Evolutionary conservation across 1,140 invertebrate genomes (phyloP).

Genomic region (Gryllus bimaculatus): DNA sequence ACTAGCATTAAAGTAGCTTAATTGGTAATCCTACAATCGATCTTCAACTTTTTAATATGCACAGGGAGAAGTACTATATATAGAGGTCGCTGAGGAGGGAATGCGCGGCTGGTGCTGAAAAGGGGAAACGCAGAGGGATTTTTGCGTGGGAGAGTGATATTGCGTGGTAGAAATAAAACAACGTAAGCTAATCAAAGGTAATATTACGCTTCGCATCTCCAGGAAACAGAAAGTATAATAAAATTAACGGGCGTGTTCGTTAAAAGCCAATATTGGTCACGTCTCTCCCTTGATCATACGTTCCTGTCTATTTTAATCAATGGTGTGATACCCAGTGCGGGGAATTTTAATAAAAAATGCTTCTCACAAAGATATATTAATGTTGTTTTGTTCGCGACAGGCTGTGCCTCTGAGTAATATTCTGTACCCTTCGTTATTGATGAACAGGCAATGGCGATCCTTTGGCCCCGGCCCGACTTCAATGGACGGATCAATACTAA

Average conservation of each 20-base stretch:
- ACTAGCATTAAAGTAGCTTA: slow-evolving; percentile 5
- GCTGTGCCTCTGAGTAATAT: neutral
- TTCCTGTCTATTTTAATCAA: neutral
- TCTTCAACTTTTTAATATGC: slow-evolving; percentile 5
- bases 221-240: slow-evolving; percentile 5
- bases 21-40: slow-evolving; percentile 4
- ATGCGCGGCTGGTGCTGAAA: neutral
- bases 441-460: neutral
- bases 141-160: neutral
- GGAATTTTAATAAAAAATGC: slow-evolving; percentile 6
- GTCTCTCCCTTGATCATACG: neutral
- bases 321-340: neutral
- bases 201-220: neutral
- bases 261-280: neutral
- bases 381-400: neutral
- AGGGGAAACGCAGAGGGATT: neutral
- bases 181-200: neutral
- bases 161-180: slow-evolving; percentile 4
- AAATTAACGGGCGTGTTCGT: slow-evolving; percentile 3
- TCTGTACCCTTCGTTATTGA: neutral
- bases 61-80: neutral
- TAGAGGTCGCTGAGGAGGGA: neutral
- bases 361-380: neutral
- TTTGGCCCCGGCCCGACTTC: neutral
- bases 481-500: neutral